A percentile compares a stretch with the other conserved stretches of the same genome.
Conservation (phyloP, 2,797 vertebrate genomes). For the Coluber constrictor region DNA sequence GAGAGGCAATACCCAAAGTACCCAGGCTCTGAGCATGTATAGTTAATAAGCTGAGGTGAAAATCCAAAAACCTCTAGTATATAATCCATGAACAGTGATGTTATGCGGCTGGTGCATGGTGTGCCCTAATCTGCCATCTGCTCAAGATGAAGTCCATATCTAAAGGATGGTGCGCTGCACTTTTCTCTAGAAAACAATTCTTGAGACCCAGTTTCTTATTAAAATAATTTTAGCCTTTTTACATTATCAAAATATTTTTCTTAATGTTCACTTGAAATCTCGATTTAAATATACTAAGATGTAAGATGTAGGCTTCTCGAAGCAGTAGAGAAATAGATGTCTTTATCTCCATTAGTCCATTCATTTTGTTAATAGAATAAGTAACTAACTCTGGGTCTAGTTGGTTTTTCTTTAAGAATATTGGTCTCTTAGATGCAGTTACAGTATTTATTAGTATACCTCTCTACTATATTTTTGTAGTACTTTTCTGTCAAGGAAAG, state of each 20-base stretch:
- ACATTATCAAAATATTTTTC: not conserved
- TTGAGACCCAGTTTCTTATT: not conserved
- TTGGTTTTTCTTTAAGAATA: not conserved
- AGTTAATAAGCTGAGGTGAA: not conserved
- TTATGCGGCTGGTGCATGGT: not conserved
- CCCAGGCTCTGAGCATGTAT: not conserved
- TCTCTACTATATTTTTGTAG: not conserved
- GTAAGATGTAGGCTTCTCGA: not conserved
- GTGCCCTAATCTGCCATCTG: not conserved
- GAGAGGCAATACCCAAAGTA: not conserved
- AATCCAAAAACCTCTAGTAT: not conserved
- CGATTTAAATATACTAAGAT: not conserved
- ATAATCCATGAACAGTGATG: not conserved
- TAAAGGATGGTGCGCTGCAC: not conserved
- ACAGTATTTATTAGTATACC: not conserved
- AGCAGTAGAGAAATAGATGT: not conserved
- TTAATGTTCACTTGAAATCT: not conserved
- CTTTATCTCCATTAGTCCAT: not conserved
- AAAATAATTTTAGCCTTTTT: not conserved
- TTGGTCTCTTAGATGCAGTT: not conserved
- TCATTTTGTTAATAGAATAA: not conserved
- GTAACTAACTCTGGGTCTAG: not conserved
- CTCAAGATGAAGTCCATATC: not conserved
- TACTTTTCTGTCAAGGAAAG: not conserved
- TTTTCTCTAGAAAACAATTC: not conserved